Evolutionary conservation across 2,888 invertebrate genomes (phyloP).

Genomic region (Volucella zonaria): DNA sequence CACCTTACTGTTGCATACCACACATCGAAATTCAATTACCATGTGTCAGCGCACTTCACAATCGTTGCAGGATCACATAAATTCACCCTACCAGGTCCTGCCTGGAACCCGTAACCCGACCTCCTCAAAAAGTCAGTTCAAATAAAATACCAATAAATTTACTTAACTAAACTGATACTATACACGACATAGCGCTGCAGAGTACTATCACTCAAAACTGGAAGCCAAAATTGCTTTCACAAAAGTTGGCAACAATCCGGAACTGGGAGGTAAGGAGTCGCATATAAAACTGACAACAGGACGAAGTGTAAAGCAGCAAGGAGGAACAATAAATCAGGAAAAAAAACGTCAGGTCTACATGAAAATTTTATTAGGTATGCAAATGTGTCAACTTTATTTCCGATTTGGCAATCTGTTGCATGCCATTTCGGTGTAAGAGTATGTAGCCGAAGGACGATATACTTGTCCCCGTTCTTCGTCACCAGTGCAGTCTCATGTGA

Average conservation of each 20-base stretch:
- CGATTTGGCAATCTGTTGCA: conserved; percentile 78
- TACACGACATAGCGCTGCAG: conserved; percentile 50
- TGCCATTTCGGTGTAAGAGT: conserved; percentile 57
- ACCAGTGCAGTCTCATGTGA: conserved; percentile 7
- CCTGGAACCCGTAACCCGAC: conserved; percentile 33
- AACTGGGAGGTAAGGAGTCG: conserved; percentile 6
- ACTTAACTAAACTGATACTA: conserved; percentile 71
- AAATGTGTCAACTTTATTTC: conserved; percentile 82
- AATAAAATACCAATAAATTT: conserved; percentile 73
- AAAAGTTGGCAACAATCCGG: conserved; percentile 22
- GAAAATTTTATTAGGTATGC: conserved; percentile 81
- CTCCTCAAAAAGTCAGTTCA: conserved; percentile 64
- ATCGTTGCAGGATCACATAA: conserved; percentile 53
- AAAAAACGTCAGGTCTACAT: conserved; percentile 65
- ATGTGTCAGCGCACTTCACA: conserved; percentile 66
- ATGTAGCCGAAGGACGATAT: conserved; percentile 67
- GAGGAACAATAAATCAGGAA: not conserved
- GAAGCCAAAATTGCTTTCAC: conserved; percentile 31
- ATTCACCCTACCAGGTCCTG: conserved; percentile 32
- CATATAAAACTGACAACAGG: conserved; percentile 40
- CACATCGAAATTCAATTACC: conserved; percentile 69
- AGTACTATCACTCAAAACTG: conserved; percentile 19
- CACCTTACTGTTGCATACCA: no score
- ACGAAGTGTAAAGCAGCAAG: not conserved
- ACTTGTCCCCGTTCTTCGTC: not conserved